Percentiles rank a stretch among this genome's conserved stretches.
Evolutionary conservation across 1,140 invertebrate species (phyloP).

Genomic region (Acromyrmex charruanus): DNA sequence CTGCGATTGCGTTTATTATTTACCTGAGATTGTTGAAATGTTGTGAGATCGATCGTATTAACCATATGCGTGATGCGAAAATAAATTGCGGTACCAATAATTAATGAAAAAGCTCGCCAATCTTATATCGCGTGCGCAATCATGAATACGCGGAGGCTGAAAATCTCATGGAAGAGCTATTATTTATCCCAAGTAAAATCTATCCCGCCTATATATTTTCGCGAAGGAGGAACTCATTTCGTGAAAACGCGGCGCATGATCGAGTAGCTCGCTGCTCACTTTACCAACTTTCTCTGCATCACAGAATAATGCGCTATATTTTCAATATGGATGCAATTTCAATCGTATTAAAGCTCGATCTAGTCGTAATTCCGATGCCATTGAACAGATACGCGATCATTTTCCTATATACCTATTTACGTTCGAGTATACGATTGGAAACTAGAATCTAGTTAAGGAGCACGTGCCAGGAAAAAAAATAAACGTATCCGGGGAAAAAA

Average conservation of each 20-base stretch:
- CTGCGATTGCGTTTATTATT: conserved; percentile 5
- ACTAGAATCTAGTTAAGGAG: conserved; percentile 14
- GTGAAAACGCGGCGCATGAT: conserved; percentile 5
- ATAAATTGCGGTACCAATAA: conserved; percentile 11
- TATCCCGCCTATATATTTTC: conserved; percentile 4
- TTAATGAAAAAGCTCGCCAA: conserved; percentile 1
- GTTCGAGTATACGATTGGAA: background rate
- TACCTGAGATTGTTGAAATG: background rate
- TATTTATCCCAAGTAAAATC: conserved; percentile 26
- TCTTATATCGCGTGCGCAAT: conserved; percentile 3
- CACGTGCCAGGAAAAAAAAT: background rate
- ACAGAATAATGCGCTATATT: conserved; percentile 24
- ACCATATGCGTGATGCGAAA: conserved; percentile 16
- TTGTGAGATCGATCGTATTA: background rate
- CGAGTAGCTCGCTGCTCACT: conserved; percentile 10
- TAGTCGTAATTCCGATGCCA: background rate
- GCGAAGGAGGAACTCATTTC: conserved; percentile 36
- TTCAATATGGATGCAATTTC: conserved; percentile 44
- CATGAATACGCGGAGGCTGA: background rate
- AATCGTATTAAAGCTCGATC: conserved; percentile 29
- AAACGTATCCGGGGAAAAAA: background rate
- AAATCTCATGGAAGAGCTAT: conserved; percentile 8
- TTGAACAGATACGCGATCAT: background rate
- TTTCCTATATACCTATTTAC: background rate
- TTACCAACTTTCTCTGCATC: conserved; percentile 43